Base-by-base conservation (phyloP, 30 jellyfish, hydroid and myxozoan genomes). In the Nemopilema nomurai region DNA sequence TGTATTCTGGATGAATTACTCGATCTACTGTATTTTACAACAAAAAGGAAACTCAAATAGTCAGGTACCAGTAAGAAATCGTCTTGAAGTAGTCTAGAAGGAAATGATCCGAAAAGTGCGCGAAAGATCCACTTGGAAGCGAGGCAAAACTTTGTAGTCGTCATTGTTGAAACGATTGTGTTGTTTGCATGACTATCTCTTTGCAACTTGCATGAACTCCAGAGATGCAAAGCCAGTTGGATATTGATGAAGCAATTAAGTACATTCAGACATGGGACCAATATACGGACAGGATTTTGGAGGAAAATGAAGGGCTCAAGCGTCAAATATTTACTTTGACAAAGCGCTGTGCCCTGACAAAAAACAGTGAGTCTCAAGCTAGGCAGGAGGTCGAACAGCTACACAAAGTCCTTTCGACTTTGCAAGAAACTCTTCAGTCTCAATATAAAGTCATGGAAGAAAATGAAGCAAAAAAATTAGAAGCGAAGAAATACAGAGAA, bases 351-450 rank as follows among this genome's bases (percentile, higher is more conserved):
- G 87, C 73, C 29, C 82, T 84, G 72, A 84, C 23, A 49, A 74
- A 67, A 49, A 84, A 84, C 79, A 68, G 76, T 51, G 93, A 84
- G 64, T 70, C 70, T 50, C 93, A 84, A 52, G 76, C 87, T n/a
- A 73, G 70, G 68, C 87, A 84, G 22, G 93, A 84, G 52, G 69
- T 74, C 71, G 84, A 63, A 8, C 93, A 74, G 62, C 87, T 84
- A 57, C 93, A 77, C 30, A 63, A 74, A 27, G 51, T 84, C 28
- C 72, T 74, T 1, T 1, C 88, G 16, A 66, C 71, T 8, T 33
- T 84, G 71, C 93, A 84, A 65, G 84, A 67, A 67, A 74, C 93
- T 8, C 50, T 84, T 16, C 78, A 84, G 28, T 51, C 80, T n/a
- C 87, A 84, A 25, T 16, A 76, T 33, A 69, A 74, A 49, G 64